Conservation (phyloP, 2,113 vertebrate genomes). For the Hippocampus mohnikei region DNA sequence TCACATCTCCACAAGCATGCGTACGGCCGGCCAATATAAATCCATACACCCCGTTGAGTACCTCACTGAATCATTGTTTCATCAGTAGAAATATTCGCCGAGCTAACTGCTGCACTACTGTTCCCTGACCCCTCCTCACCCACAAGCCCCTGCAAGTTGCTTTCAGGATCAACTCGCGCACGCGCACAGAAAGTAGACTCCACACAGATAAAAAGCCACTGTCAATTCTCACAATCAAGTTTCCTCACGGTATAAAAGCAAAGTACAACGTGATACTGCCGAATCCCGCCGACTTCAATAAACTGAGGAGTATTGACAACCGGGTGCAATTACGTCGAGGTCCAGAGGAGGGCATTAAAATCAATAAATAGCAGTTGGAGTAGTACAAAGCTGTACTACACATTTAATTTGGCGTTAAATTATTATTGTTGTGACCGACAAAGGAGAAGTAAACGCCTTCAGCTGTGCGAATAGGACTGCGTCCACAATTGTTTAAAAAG, state of each 20-base stretch:
- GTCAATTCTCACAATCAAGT: too few relatives aligned
- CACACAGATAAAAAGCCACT: background rate
- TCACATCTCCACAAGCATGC: conserved; percentile 40
- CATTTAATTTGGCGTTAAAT: conserved; percentile 2
- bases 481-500: background rate
- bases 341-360: conserved; percentile 49
- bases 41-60: conserved; percentile 30
- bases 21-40: conserved; percentile 46
- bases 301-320: background rate
- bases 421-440: background rate
- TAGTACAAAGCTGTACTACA: background rate
- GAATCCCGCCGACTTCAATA: too few relatives aligned
- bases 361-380: background rate
- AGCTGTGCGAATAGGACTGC: background rate
- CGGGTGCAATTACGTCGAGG: conserved; percentile 18
- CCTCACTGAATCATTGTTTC: conserved; percentile 62
- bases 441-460: background rate
- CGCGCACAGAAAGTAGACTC: background rate
- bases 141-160: conserved; percentile 26
- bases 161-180: background rate
- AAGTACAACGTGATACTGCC: too few relatives aligned
- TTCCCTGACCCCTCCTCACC: conserved; percentile 21
- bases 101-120: conserved; percentile 52
- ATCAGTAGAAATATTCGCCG: conserved; percentile 56
- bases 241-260: too few relatives aligned